Evolutionary conservation across 2,888 invertebrate species (phyloP).

Genomic region (Nipponacmea schrenckii): DNA sequence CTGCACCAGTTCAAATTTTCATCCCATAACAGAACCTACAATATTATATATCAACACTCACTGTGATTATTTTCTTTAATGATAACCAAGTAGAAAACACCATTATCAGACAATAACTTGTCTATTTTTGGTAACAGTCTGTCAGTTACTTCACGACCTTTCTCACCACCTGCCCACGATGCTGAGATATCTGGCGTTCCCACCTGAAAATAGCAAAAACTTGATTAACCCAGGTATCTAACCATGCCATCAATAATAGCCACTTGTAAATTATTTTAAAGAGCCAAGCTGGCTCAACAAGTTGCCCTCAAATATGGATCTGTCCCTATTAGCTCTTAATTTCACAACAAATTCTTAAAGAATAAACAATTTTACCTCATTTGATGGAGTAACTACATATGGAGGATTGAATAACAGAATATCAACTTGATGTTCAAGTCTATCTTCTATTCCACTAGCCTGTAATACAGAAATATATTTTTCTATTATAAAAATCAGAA

Average conservation of each 20-base stretch:
- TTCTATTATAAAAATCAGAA: no score
- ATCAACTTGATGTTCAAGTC: slow-evolving; percentile 78
- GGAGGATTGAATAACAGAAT: slow-evolving; percentile 96
- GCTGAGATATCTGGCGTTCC: slow-evolving; percentile 61
- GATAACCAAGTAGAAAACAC: slow-evolving; percentile 87
- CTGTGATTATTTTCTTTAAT: slow-evolving; percentile 84
- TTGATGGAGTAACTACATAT: slow-evolving; percentile 88
- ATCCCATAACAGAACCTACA: no score
- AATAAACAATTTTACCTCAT: slow-evolving; percentile 74
- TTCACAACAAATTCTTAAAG: no score
- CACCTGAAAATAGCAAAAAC: slow-evolving; percentile 46
- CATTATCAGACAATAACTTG: slow-evolving; percentile 77
- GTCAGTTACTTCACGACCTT: slow-evolving; percentile 76
- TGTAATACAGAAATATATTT: slow-evolving; percentile 30
- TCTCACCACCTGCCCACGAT: slow-evolving; percentile 72
- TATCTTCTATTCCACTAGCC: slow-evolving; percentile 41
- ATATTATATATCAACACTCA: slow-evolving; percentile 21
- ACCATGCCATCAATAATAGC: no score
- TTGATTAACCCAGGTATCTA: not conserved
- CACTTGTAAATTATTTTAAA: no score
- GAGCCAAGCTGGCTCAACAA: no score
- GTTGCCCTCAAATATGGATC: no score
- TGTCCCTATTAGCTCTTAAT: no score
- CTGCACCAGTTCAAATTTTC: no score
- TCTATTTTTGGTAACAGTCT: slow-evolving; percentile 78